phyloP scores from a whole-genome alignment of 2,888 invertebrate genomes.

The Eugnorisma glareosa region DNA sequence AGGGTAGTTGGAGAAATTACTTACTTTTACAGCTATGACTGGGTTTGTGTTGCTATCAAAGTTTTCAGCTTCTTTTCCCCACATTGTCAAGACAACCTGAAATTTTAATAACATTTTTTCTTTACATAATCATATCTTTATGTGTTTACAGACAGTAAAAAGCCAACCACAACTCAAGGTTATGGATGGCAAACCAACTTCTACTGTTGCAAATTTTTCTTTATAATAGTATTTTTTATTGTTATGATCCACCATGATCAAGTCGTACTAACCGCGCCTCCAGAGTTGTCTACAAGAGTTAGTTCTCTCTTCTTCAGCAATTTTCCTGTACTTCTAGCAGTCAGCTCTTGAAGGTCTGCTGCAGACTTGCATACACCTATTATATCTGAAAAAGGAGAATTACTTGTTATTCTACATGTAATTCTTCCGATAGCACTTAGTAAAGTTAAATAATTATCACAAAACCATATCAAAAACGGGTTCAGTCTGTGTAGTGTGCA shows the following conservation, averaged over 20 bases:
- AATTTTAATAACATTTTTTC: conserved; percentile 54
- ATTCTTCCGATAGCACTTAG: not conserved
- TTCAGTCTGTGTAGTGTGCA: not conserved
- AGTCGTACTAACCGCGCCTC: conserved; percentile 89
- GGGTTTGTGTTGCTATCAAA: conserved; percentile 95
- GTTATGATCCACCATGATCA: not conserved
- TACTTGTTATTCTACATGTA: not conserved
- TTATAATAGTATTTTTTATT: not conserved
- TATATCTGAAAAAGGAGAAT: conserved; percentile 92
- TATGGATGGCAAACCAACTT: not conserved
- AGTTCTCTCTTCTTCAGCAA: conserved; percentile 97
- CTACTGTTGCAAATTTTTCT: not conserved
- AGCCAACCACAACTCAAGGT: not conserved
- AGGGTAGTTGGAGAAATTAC: not conserved
- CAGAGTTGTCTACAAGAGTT: conserved; percentile 95
- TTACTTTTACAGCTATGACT: conserved; percentile 95
- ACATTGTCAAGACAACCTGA: conserved; percentile 95
- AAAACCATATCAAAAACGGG: not conserved
- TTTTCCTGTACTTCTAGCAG: conserved; percentile 93
- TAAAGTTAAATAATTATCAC: not conserved
- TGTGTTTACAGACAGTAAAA: not conserved
- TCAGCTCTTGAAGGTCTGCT: conserved; percentile 93
- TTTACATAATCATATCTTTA: not conserved
- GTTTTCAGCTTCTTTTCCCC: conserved; percentile 97
- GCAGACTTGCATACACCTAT: conserved; percentile 96